Percentiles rank a stretch among this genome's conserved stretches.
These are phyloP conservation scores for Telmatherina bonti DNA, from an alignment of 2,797 vertebrate genomes.

Conservation along the genomic window DNA sequence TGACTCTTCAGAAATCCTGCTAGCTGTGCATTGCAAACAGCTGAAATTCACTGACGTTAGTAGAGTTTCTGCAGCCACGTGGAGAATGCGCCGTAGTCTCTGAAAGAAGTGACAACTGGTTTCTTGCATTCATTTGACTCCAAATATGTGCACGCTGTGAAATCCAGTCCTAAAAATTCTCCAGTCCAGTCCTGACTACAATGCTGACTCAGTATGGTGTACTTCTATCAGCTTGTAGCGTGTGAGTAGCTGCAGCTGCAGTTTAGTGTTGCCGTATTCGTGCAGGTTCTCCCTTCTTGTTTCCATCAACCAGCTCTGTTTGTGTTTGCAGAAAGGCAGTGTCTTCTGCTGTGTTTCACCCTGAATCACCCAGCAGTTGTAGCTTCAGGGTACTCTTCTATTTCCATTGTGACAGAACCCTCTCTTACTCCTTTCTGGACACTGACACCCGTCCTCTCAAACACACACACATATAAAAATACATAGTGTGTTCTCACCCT, in stretches of 20 bases:
- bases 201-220: conserved; percentile 20
- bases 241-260: conserved; percentile 1
- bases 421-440: conserved; percentile 25
- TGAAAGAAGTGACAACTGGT: conserved; percentile 56
- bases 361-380: not conserved
- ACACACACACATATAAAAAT: conserved; percentile 44
- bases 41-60: conserved; percentile 23
- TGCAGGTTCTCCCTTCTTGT: conserved; percentile 5
- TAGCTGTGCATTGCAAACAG: not conserved
- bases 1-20: conserved; percentile 22
- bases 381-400: conserved; percentile 23
- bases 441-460: conserved; percentile 29
- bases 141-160: conserved; percentile 38
- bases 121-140: conserved; percentile 41
- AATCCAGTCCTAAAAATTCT: conserved; percentile 38
- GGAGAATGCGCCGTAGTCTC: not conserved
- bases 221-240: not conserved
- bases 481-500: conserved; percentile 46
- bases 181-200: conserved; percentile 8
- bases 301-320: not conserved
- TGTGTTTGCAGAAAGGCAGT: conserved; percentile 9
- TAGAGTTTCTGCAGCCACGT: conserved; percentile 11
- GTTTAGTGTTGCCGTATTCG: not conserved
- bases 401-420: conserved; percentile 26
- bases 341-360: not conserved